Evolutionary conservation across 2,113 vertebrate genomes (phyloP), one percentile per base, ranked within the genome.

Genomic region (Cinclus mexicanus): DNA sequence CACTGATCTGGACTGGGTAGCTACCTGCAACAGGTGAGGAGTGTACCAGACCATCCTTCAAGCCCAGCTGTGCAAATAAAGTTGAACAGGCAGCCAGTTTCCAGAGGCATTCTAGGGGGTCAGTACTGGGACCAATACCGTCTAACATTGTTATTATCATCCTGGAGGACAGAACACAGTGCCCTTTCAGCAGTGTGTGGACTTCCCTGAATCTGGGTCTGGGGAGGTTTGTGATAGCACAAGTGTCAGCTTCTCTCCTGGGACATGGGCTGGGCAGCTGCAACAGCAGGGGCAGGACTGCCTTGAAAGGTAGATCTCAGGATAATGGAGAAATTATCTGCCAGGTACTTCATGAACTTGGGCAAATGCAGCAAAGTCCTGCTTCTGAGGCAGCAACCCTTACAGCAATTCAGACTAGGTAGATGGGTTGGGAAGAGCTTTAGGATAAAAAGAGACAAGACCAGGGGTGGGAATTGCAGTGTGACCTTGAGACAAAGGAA

Each of bases 191-290:
- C n/a, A 55, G 24, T 49, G 42, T 46, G 35, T 29, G 44, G 28
- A 10, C 29, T 60, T 50, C 64, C 17, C 8, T 4, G 8, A 26
- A 4, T 50, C 42, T 42, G n/a, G 7, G 4, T 55, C 26, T 50
- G 57, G 29, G 37, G 9, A 65, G 16, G 9, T 63, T 37, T 87
- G 18, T 15, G 31, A 3, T 56, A 56, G 33, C 0, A 0, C 18
- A 35, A 8, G 6, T 8, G 74, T 31, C 74, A 49, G 4, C 55
- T 65, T 52, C 25, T 35, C 9, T 83, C 33, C 52, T 50, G 14
- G 39, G 19, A 6, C 13, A 0, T 10, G 35, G 28, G 11, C 17
- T 42, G n/a, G 31, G 28, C 52, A 41, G 14, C 33, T 63, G 52
- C 17, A 55, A 29, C 18, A 47, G 14, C 6, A 0, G 39, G 29